phyloP scores from a whole-genome alignment of 2,797 vertebrate genomes.

The Poecilia wingei region DNA sequence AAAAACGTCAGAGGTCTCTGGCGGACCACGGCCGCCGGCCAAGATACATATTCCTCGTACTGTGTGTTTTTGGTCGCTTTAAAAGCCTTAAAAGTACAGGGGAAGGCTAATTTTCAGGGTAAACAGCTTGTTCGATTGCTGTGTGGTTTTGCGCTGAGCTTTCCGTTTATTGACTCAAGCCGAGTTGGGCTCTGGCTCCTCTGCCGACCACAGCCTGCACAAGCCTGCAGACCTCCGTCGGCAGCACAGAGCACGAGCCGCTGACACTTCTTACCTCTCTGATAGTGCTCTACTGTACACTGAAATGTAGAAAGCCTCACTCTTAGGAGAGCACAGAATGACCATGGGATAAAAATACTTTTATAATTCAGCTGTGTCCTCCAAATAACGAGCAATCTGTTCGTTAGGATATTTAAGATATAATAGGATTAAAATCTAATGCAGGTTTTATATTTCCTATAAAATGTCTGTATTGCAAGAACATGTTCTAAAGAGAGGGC shows the following conservation, averaged over 20 bases:
- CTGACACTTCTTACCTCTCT: conserved; percentile 60
- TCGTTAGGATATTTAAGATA: conserved; percentile 33
- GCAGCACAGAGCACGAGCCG: conserved; percentile 34
- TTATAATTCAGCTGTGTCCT: conserved; percentile 48
- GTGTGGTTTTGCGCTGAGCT: conserved; percentile 73
- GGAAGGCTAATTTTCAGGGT: conserved; percentile 74
- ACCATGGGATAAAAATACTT: conserved; percentile 33
- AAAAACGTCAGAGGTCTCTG: conserved; percentile 64
- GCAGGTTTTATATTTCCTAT: neutral
- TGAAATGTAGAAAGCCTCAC: conserved; percentile 46
- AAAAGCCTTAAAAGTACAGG: conserved; percentile 73
- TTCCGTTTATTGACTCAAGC: conserved; percentile 74
- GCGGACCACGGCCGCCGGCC: conserved; percentile 42
- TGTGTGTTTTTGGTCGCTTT: conserved; percentile 71
- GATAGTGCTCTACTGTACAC: conserved; percentile 47
- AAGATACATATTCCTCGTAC: conserved; percentile 67
- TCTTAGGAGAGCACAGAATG: conserved; percentile 36
- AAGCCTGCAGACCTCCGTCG: conserved; percentile 36
- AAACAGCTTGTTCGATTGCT: conserved; percentile 76
- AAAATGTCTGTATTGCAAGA: neutral
- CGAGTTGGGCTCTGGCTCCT: conserved; percentile 58
- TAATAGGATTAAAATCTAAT: conserved; percentile 11
- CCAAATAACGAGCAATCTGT: conserved; percentile 23
- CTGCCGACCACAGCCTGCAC: conserved; percentile 55
- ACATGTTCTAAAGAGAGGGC: neutral